A percentile compares a stretch with the other conserved stretches of the same genome.
These are phyloP conservation scores for Chaitophorus viminalis DNA, from an alignment of 2,888 invertebrate genomes.

Conservation along the genomic window DNA sequence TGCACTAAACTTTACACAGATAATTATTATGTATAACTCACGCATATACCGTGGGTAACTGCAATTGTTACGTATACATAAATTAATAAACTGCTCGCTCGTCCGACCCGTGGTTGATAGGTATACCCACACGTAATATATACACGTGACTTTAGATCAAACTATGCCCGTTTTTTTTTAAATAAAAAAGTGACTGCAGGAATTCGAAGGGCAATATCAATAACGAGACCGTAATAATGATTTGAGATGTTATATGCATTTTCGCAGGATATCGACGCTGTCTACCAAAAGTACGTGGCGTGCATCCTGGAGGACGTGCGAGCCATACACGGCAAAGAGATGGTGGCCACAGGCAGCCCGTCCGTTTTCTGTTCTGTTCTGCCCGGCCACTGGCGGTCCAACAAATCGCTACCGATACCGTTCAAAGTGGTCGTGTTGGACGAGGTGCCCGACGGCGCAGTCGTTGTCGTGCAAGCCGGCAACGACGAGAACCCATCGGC, in stretches of 20 bases:
- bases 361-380: constrained; percentile 93
- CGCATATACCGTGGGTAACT: neutral
- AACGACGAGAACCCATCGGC: constrained; percentile 98
- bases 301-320: constrained; percentile 62
- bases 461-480: constrained; percentile 93
- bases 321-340: constrained; percentile 81
- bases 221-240: neutral
- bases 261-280: constrained; percentile 22
- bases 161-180: no score
- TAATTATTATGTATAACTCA: neutral
- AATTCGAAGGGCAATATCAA: neutral
- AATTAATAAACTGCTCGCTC: no score
- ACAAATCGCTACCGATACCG: constrained; percentile 95
- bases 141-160: neutral
- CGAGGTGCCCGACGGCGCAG: constrained; percentile 92
- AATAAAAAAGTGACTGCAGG: neutral
- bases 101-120: no score
- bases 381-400: constrained; percentile 96
- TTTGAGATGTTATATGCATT: neutral
- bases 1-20: neutral
- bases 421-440: constrained; percentile 96
- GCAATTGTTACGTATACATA: no score
- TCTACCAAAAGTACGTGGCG: constrained; percentile 64
- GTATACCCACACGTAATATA: neutral
- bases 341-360: constrained; percentile 94